Conservation (phyloP, 2,797 vertebrate species). For the Lophura swinhoii region DNA sequence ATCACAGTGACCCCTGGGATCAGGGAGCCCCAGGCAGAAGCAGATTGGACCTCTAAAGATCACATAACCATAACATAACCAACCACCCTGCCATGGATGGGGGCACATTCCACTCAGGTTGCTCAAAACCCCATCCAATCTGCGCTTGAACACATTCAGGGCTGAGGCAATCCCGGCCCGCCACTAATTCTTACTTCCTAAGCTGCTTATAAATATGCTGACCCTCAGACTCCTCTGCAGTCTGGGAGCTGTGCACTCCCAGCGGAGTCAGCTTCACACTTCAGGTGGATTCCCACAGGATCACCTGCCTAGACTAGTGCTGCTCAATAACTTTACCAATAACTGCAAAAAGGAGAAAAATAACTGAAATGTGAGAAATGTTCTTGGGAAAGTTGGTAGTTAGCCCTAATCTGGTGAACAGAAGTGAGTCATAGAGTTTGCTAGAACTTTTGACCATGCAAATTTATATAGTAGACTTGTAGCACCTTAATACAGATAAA, state of each 20-base stretch:
- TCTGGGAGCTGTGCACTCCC: neutral
- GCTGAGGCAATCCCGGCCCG: neutral
- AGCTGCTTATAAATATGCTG: neutral
- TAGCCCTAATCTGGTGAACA: neutral
- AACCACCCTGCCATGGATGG: neutral
- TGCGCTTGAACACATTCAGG: neutral
- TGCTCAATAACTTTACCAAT: neutral
- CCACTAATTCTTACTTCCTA: neutral
- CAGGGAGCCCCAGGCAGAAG: neutral
- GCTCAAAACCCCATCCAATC: neutral
- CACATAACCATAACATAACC: neutral
- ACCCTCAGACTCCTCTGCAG: neutral
- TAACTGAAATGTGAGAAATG: neutral
- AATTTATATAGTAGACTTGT: neutral
- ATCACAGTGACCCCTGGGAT: neutral
- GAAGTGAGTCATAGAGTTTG: accelerated
- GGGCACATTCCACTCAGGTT: neutral
- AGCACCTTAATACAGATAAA: neutral
- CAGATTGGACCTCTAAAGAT: neutral
- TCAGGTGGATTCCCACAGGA: neutral
- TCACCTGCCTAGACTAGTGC: accelerated
- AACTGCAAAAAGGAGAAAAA: neutral
- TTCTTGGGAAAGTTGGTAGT: neutral
- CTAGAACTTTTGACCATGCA: neutral
- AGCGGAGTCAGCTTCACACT: neutral